These are phyloP conservation scores for Poecilobothrus nobilitatus DNA, from an alignment of 2,888 invertebrate species.

Conservation along the genomic window DNA sequence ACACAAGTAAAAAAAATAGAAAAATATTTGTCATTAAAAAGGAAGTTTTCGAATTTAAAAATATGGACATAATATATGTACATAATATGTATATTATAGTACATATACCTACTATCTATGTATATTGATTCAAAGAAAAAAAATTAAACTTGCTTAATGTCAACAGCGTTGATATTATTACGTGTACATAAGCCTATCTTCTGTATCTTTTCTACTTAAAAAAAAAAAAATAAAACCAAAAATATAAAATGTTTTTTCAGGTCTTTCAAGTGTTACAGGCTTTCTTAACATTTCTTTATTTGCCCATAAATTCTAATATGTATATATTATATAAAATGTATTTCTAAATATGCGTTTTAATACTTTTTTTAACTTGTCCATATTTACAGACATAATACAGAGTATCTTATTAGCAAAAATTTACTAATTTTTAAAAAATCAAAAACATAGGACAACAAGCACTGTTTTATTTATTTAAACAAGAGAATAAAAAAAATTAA, in stretches of 20 bases:
- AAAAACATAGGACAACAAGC: too few relatives aligned
- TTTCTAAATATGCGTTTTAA: too few relatives aligned
- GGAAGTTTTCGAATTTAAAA: neutral
- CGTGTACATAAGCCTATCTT: neutral
- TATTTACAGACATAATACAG: too few relatives aligned
- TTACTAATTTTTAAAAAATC: too few relatives aligned
- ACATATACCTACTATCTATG: too few relatives aligned
- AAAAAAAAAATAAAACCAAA: neutral
- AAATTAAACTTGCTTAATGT: neutral
- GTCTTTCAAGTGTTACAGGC: neutral
- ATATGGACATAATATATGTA: neutral
- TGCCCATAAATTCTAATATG: too few relatives aligned
- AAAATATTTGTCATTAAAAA: slow-evolving; percentile 1
- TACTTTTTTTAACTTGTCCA: too few relatives aligned
- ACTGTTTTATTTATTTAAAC: too few relatives aligned
- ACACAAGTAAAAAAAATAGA: too few relatives aligned
- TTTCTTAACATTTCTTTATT: neutral
- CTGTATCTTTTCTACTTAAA: neutral
- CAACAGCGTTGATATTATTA: neutral
- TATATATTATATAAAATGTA: too few relatives aligned
- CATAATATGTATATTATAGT: neutral
- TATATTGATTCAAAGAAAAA: neutral
- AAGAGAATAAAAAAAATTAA: too few relatives aligned
- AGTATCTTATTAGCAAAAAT: too few relatives aligned
- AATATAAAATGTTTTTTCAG: neutral